These are phyloP conservation scores for Proisotoma minuta DNA, from an alignment of 2,888 invertebrate genomes.

Conservation along the genomic window DNA sequence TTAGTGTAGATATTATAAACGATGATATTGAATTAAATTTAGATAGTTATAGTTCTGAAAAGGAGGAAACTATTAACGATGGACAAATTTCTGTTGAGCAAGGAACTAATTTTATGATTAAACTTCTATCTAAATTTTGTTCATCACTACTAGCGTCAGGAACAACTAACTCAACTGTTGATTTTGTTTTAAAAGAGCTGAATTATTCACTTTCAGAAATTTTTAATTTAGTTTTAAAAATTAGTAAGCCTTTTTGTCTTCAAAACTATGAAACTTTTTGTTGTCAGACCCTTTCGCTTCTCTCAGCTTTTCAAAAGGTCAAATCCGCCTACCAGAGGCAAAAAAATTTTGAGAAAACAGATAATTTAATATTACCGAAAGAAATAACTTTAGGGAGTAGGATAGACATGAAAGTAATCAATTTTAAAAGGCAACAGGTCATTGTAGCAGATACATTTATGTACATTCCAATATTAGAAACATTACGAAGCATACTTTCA, in stretches of 20 bases:
- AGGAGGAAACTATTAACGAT: not conserved
- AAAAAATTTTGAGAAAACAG: not conserved
- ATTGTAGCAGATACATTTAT: constrained; percentile 8
- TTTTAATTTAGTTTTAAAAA: not conserved
- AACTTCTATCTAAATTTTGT: not conserved
- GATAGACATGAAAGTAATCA: not conserved
- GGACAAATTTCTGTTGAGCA: not conserved
- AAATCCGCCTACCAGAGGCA: not conserved
- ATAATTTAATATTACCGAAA: not conserved
- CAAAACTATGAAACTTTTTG: no score
- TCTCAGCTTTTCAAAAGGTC: not conserved
- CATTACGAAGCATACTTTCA: not conserved
- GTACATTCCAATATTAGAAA: not conserved
- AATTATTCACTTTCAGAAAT: not conserved
- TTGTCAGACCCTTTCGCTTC: no score
- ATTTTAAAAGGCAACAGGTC: constrained; percentile 8
- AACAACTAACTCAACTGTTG: not conserved
- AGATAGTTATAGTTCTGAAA: not conserved
- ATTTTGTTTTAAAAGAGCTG: not conserved
- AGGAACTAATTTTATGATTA: not conserved
- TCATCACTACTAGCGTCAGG: no score
- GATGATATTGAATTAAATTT: not conserved
- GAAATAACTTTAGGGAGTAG: constrained; percentile 11
- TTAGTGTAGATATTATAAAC: not conserved
- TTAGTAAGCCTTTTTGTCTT: not conserved